Percentiles rank a stretch among this genome's conserved stretches.
Conservation (phyloP, 2,888 invertebrate genomes). For the Caenorhabditis sp. region DNA sequence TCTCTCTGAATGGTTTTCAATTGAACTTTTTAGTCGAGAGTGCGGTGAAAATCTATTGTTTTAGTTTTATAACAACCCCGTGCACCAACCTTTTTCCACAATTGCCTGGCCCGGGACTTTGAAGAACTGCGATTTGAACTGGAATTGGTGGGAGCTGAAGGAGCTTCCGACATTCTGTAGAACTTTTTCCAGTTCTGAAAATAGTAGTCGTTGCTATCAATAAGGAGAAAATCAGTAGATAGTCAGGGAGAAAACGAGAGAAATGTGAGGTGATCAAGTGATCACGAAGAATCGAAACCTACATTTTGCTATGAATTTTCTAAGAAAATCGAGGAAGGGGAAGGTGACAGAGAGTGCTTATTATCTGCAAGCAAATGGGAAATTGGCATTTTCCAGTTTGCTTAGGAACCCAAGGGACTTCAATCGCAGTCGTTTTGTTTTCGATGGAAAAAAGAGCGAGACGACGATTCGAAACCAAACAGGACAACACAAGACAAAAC, state of each 20-base stretch:
- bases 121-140: slow-evolving; percentile 32
- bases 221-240: not conserved
- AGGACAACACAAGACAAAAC: slow-evolving; percentile 18
- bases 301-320: not conserved
- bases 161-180: slow-evolving; percentile 18
- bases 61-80: slow-evolving; percentile 1
- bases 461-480: not conserved
- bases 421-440: not conserved
- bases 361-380: not conserved
- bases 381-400: slow-evolving; percentile 4
- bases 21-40: slow-evolving; percentile 50
- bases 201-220: not conserved
- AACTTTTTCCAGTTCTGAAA: slow-evolving; percentile 1
- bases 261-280: not conserved
- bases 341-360: not conserved
- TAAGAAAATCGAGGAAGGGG: not conserved
- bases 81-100: slow-evolving; percentile 58
- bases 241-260: not conserved
- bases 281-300: slow-evolving; percentile 8
- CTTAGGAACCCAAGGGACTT: not conserved
- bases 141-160: not conserved
- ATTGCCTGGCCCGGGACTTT: slow-evolving; percentile 47
- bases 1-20: slow-evolving; percentile 32
- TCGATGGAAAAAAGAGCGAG: not conserved
- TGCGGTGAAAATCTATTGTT: slow-evolving; percentile 27